Percentiles rank a stretch among this genome's conserved stretches.
Conservation (phyloP, 2,113 vertebrate genomes). For the Scopus umbretta region DNA sequence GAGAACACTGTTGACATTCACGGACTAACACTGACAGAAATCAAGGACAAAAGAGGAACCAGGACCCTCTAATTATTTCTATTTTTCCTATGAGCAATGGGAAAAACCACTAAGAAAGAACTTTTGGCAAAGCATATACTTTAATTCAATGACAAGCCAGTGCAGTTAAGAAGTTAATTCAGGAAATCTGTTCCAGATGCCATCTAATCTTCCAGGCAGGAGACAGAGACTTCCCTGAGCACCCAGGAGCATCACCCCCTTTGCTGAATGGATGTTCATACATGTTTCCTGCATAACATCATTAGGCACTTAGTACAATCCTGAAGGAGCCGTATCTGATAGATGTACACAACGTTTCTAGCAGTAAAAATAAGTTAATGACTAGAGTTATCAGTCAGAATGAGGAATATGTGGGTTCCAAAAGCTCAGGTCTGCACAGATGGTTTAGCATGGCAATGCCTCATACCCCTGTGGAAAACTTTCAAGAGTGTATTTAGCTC, state of each 20-base stretch:
- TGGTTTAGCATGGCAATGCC: neutral
- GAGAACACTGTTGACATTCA: neutral
- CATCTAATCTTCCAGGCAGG: neutral
- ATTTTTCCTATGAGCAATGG: neutral
- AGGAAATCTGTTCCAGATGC: neutral
- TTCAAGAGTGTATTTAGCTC: neutral
- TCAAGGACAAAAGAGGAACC: neutral
- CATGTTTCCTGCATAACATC: neutral
- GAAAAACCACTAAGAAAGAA: neutral
- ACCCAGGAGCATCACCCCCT: neutral
- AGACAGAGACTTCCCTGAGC: neutral
- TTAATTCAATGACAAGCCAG: neutral
- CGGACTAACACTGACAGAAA: neutral
- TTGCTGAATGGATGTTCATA: neutral
- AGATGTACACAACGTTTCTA: neutral
- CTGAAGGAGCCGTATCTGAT: neutral
- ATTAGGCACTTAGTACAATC: neutral
- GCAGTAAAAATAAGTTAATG: neutral
- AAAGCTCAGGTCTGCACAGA: neutral
- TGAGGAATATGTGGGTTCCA: neutral
- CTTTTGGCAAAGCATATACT: neutral
- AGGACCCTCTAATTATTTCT: neutral
- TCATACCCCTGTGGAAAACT: neutral
- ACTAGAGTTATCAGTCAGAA: neutral
- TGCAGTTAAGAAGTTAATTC: neutral